phyloP scores from a whole-genome alignment of 2,797 vertebrate species.

The Alosa sapidissima region DNA sequence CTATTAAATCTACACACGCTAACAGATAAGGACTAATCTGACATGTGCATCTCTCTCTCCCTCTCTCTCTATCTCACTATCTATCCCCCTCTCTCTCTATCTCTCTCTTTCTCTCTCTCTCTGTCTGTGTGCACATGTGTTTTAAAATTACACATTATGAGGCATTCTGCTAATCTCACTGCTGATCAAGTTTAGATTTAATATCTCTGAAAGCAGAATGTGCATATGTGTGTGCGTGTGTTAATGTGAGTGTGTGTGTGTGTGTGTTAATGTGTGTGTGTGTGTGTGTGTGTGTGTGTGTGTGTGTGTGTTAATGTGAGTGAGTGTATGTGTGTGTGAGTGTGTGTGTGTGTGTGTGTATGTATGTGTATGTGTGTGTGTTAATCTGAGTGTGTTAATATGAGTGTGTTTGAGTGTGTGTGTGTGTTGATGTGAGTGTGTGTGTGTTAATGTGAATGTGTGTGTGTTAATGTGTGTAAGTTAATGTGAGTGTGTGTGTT shows the following conservation, averaged over 20 bases:
- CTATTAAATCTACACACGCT: too few species aligned
- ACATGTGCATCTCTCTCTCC: too few species aligned
- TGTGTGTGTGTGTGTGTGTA: background rate
- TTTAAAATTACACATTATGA: too few species aligned
- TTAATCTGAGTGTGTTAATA: background rate
- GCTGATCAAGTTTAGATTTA: too few species aligned
- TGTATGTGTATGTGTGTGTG: background rate
- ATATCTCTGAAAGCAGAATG: background rate
- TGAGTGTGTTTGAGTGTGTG: background rate
- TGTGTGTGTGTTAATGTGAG: background rate
- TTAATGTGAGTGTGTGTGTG: background rate
- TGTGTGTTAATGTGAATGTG: background rate
- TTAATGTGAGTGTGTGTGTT: background rate
- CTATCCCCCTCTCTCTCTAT: too few species aligned
- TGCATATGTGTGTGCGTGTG: background rate
- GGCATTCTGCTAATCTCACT: too few species aligned
- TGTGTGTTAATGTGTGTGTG: background rate
- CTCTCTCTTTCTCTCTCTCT: background rate
- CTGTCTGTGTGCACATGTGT: constrained; percentile 6
- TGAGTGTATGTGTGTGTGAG: constrained; percentile 4
- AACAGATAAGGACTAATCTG: too few species aligned
- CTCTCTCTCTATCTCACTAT: too few species aligned
- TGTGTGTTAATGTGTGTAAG: background rate
- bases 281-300: background rate
- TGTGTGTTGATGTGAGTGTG: background rate